Base-by-base conservation (phyloP, 2,797 vertebrate genomes). In the Pseudopleuronectes americanus region DNA sequence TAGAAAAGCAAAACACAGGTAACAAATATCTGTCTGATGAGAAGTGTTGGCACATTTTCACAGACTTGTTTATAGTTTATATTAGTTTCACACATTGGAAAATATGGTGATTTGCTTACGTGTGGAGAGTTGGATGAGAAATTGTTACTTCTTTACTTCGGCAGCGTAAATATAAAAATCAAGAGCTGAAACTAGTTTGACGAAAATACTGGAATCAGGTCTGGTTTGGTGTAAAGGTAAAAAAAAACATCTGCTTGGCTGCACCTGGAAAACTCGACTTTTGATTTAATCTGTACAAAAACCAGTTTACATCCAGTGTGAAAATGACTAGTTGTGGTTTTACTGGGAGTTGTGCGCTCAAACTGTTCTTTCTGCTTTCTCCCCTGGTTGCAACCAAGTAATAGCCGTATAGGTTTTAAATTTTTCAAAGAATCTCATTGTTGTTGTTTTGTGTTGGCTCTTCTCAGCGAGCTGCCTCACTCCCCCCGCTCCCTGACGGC, bases 401-500 rank as follows among this genome's bases (percentile, higher is more conserved):
- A 38, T 38, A 38, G 36, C 1, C 1, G 6, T 7, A 31, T 31
- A 31, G 28, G 28, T 31, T 31, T 31, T 31, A 31, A 6, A 7
- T 31, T 31, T 31, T 31, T 31, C 28, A 31, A 31, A 7, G 28
- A 31, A 7, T 31, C 8, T 6, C 28, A 6, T 7, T 6, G 28
- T 31, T 31, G 28, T 31, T 31, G 6, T 67, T 28, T 69, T 68
- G 19, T 76, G 6, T 62, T 57, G 49, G 59, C 47, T 68, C 24
- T 45, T 2, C 56, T 17, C 80, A 99, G 97, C 1, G 97, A 99
- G 84, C 94, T 99, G 87, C 97, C 97, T 28, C 97, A 99, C 77
- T 95, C 96, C 0, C 97, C 97, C 4, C 96, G 96, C 83, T 98
- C 97, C 83, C 96, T 99, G 10, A 87, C 95, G 76, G 97, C 96